Conservation (phyloP, 2,797 vertebrate genomes). For the Poecilia gillii region DNA sequence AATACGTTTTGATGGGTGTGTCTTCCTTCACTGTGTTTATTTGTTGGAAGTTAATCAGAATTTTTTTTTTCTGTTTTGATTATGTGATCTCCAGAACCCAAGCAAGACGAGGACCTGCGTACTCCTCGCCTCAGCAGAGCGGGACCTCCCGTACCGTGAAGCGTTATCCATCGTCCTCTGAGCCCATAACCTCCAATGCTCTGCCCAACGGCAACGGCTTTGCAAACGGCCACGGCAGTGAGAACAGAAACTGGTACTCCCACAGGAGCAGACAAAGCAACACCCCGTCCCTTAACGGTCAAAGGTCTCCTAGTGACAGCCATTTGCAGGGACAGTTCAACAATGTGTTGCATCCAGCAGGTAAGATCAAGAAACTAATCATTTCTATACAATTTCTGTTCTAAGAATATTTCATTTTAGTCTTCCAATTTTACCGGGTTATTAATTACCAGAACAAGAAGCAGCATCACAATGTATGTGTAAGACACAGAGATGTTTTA, state of each 20-base stretch:
- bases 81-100: constrained; percentile 82
- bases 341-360: constrained; percentile 78
- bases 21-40: constrained; percentile 20
- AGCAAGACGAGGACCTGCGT: constrained; percentile 83
- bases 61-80: constrained; percentile 64
- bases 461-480: neutral
- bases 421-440: neutral
- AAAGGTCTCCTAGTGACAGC: constrained; percentile 60
- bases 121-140: constrained; percentile 79
- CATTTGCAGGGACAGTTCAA: constrained; percentile 68
- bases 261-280: constrained; percentile 60
- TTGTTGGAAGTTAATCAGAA: constrained; percentile 49
- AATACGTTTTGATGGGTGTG: constrained; percentile 38
- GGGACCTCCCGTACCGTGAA: constrained; percentile 88
- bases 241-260: constrained; percentile 51
- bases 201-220: constrained; percentile 77
- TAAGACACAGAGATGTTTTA: neutral
- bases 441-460: too few species aligned
- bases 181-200: constrained; percentile 90
- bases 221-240: constrained; percentile 18
- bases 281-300: constrained; percentile 29
- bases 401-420: neutral
- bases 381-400: neutral
- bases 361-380: constrained; percentile 65
- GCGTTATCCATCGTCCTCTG: constrained; percentile 85